Evolutionary conservation across 1,140 invertebrate species (phyloP), one percentile per base, ranked within the genome.

Genomic region (Lepidurus packardi): DNA sequence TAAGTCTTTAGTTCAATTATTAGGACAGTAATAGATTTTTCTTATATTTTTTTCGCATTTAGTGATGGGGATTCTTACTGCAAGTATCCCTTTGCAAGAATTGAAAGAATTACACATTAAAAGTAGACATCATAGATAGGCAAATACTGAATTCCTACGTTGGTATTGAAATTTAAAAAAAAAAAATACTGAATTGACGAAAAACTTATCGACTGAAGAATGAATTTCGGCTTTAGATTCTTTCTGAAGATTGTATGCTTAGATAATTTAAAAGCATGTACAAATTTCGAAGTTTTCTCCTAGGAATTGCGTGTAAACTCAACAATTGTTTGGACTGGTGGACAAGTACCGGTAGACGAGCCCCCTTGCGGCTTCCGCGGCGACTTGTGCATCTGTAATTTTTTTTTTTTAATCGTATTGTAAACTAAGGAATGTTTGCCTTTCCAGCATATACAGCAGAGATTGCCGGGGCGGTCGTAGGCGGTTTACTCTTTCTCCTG

Each of bases 291-390:
- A 78, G 81, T 79, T 82, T 79, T 78, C 81, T 81, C 85, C 75
- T 83, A 94, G 93, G 89, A 91, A 82, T 85, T 94, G 80, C 88
- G 88, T 81, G 84, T 94, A 80, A 87, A 86, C 13, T 87, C 87
- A 42, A 83, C 88, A 16, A 91, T 97, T 79, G 88, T 91, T 78
- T 98, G 96, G 95, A 86, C 92, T 25, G 87, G 88, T 41, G 88
- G 89, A 41, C 83, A 85, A n/a, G 91, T 91, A 25, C 96, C 96
- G 0, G 88, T 94, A n/a, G 94, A 95, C n/a, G 95, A 96, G 82
- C 97, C 97, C 5, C 85, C 86, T 5, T 99, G 97, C 84, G 97
- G 97, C 7, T 99, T 96, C 85, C 87, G 90, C 42, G 93, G 92
- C 73, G 94, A 96, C 86, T 94, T 96, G 86, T 97, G 96, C 82